Conservation (phyloP, 2,113 vertebrate species). For the Ellobius talpinus region DNA sequence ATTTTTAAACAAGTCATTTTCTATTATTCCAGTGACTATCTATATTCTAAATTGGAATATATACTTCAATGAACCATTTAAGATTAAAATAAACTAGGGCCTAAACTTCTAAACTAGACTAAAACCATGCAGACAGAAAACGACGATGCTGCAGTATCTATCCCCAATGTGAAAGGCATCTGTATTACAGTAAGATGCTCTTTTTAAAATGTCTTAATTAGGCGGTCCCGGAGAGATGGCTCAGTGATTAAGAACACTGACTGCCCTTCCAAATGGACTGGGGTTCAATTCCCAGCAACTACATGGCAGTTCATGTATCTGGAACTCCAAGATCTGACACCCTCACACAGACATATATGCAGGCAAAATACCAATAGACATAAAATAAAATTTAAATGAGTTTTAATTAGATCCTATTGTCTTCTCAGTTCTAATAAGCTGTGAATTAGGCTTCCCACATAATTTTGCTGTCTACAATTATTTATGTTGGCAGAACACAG, state of each 20-base stretch:
- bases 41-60: not conserved
- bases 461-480: not conserved
- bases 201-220: slow-evolving; percentile 52
- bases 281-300: too few relatives aligned
- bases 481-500: slow-evolving; percentile 1
- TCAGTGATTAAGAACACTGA: too few relatives aligned
- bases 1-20: slow-evolving; percentile 54
- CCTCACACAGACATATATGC: too few relatives aligned
- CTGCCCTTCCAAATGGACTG: too few relatives aligned
- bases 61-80: too few relatives aligned
- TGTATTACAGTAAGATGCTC: slow-evolving; percentile 38
- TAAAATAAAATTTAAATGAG: not conserved
- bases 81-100: slow-evolving; percentile 20
- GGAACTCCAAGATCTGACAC: too few relatives aligned
- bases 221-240: too few relatives aligned
- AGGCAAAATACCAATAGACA: too few relatives aligned
- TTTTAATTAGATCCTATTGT: slow-evolving; percentile 51
- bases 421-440: slow-evolving; percentile 24
- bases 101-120: slow-evolving; percentile 28
- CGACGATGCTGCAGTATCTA: not conserved
- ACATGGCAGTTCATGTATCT: too few relatives aligned
- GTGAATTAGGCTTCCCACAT: slow-evolving; percentile 17
- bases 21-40: slow-evolving; percentile 4
- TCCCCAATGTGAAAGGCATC: not conserved
- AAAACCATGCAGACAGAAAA: slow-evolving; percentile 13